Base-by-base conservation (phyloP, 2,888 invertebrate genomes). In the Carabus problematicus region DNA sequence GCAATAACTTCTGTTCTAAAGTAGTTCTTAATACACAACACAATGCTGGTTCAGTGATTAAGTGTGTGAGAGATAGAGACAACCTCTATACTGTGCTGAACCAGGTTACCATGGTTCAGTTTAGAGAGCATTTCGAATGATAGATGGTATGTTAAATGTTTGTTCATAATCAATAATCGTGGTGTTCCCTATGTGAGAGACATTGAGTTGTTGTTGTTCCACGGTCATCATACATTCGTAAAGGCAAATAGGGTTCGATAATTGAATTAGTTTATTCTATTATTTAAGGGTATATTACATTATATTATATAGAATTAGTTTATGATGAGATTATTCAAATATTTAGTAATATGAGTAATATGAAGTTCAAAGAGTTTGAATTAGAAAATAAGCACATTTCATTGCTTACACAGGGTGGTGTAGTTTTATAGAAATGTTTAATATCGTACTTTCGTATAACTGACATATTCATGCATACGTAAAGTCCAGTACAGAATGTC, bases 321-420 rank as follows among this genome's bases (percentile, higher is more conserved):
- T 3, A 29, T 6, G 29, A 29, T 59, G 47, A 67, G 47, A 39
- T 59, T 67, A 40, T 58, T n/a, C 8, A 59, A 49, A 41, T 47
- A 60, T 59, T 67, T 66, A 63, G 61, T 62, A 45, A 43, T 45
- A 49, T 12, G 16, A 59, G 29, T 62, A 54, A 55, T 49, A 18
- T 61, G 43, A 69, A 60, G 62, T 71, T 71, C 64, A 64, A 62
- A 63, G 56, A 56, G 71, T 63, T 66, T 59, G 54, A 43, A 52
- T 64, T 71, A 70, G 72, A 61, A 60, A 71, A 45, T 66, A 59
- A 67, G 67, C 67, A 67, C 67, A 60, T 60, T 67, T 66, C 54
- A 70, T 70, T 70, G 73, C 71, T 72, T 72, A 75, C 73, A 75
- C 74, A 74, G 75, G 74, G 74, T 75, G 74, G 73, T 71, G 72